Evolutionary conservation across 2,888 invertebrate species (phyloP), one percentile per base, ranked within the genome.

Genomic region (Creontiades dilutus): DNA sequence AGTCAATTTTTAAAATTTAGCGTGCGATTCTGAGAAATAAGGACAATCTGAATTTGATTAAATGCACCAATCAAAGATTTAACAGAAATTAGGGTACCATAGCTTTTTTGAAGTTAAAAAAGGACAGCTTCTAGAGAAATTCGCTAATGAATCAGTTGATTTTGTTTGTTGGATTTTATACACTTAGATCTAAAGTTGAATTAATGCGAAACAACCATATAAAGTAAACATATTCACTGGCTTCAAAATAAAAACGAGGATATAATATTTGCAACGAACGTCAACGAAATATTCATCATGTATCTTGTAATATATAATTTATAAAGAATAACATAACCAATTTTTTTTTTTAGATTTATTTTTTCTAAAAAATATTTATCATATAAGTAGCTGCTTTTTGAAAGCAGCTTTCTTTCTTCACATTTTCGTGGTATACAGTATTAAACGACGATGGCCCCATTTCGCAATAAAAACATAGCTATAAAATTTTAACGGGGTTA

Each of bases 311-410:
- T 75, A 88, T 80, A 88, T 88, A 88, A 88, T 88, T 88, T 88
- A 88, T 88, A 78, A 88, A 88, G 88, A 88, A 88, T 88, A 88
- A 88, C 88, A 88, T 88, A 88, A 88, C 78, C 52, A 88, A 76
- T 88, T 78, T 55, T 68, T 78, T 55, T 68, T 88, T 88, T 78
- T 76, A 75, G 46, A 86, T 37, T 88, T 9, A 27, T 55, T 55
- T 88, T 78, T 88, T 88, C 88, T 78, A 78, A 88, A 85, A 88
- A 88, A 88, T 88, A 85, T 85, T 12, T 61, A 82, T 85, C 78
- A 88, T 55, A 47, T n/a, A 78, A 86, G 52, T n/a, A 88, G 80
- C 80, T 55, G 55, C 88, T 88, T 88, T 88, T 88, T 88, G 55
- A 88, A 88, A 88, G 88, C 80, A 88, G 55, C 80, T 27, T 81